A percentile compares a stretch with the other conserved stretches of the same genome.
Evolutionary conservation across 2,888 invertebrate species (phyloP).

Genomic region (Neocrepidodera transversa): DNA sequence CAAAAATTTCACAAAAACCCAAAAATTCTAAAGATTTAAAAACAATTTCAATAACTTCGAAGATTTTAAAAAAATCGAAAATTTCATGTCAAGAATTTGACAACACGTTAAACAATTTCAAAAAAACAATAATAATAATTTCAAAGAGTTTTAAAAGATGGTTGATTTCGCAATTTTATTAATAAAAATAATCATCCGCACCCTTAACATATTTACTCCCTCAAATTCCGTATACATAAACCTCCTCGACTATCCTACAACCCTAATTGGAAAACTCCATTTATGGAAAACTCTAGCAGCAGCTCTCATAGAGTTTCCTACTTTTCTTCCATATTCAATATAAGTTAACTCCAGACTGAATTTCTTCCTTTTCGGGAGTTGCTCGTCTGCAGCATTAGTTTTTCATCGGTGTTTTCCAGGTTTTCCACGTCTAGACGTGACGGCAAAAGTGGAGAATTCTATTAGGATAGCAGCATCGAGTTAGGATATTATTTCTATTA

Average conservation of each 20-base stretch:
- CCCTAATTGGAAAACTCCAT: slow-evolving; percentile 15
- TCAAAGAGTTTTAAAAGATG: too few species aligned
- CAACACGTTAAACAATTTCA: too few species aligned
- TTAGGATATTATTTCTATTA: not conserved
- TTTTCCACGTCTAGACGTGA: slow-evolving; percentile 18
- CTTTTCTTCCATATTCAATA: slow-evolving; percentile 4
- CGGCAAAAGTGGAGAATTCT: slow-evolving; percentile 8
- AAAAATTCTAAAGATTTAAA: too few species aligned
- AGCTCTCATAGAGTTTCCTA: slow-evolving; percentile 2
- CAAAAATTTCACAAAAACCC: too few species aligned
- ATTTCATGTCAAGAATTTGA: too few species aligned
- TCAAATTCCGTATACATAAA: not conserved
- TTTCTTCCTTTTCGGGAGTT: not conserved
- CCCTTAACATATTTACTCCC: slow-evolving; percentile 13
- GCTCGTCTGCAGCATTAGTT: not conserved
- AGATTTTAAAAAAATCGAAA: too few species aligned
- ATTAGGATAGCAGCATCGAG: not conserved
- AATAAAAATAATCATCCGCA: too few species aligned
- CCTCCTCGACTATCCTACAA: not conserved
- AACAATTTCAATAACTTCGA: too few species aligned
- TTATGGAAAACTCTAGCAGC: slow-evolving; percentile 17
- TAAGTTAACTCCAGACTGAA: slow-evolving; percentile 2
- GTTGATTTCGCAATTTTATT: too few species aligned
- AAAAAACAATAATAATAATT: too few species aligned
- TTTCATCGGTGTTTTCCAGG: slow-evolving; percentile 4